Percentiles rank a stretch among this genome's conserved stretches.
These are phyloP conservation scores for Xerus inauris DNA, from an alignment of 2,113 vertebrate species.

Conservation along the genomic window DNA sequence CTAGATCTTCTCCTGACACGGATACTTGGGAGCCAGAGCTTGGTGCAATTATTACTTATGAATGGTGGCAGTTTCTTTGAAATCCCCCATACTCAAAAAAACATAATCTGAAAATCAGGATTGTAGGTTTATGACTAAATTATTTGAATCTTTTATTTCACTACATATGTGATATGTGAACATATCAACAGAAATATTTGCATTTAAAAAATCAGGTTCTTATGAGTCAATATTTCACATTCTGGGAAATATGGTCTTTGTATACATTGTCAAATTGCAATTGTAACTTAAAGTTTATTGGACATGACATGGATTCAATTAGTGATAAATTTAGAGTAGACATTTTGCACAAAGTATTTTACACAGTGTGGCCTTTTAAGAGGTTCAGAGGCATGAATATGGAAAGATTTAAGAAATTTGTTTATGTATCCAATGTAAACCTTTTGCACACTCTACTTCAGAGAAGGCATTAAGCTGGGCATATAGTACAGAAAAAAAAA, in stretches of 20 bases:
- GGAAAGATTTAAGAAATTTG: background rate
- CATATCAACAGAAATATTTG: background rate
- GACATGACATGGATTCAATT: background rate
- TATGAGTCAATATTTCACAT: background rate
- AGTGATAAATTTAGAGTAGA: background rate
- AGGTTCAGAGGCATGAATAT: background rate
- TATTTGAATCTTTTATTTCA: background rate
- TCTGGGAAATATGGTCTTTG: background rate
- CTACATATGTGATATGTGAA: background rate
- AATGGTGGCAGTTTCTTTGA: background rate
- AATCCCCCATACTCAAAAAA: too few species aligned
- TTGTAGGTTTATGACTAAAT: background rate
- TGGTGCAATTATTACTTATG: too few species aligned
- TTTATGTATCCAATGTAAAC: background rate
- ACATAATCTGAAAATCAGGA: background rate
- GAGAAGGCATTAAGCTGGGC: background rate
- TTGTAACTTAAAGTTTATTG: background rate
- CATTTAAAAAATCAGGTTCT: background rate
- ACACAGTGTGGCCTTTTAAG: background rate
- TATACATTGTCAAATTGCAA: background rate
- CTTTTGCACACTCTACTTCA: background rate
- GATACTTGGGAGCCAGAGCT: too few species aligned
- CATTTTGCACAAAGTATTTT: background rate
- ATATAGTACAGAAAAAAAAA: background rate
- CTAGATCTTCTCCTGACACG: background rate